phyloP scores from a whole-genome alignment of 2,888 invertebrate species.

The Acrobasis consociella region DNA sequence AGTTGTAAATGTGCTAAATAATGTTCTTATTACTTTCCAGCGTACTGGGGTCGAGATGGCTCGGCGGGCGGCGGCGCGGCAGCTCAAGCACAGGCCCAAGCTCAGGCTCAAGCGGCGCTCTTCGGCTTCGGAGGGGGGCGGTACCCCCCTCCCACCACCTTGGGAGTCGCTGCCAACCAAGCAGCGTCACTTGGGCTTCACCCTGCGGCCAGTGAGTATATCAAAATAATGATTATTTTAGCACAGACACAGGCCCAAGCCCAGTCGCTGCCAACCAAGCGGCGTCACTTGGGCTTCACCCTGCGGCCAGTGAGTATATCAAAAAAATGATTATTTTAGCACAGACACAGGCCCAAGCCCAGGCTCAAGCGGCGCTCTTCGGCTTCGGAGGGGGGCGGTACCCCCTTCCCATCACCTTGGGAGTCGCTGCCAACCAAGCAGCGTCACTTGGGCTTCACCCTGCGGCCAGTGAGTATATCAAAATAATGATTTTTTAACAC shows the following conservation, averaged over 20 bases:
- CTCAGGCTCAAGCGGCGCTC: constrained; percentile 77
- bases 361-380: constrained; percentile 76
- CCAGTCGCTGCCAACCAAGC: too few relatives aligned
- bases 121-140: constrained; percentile 76
- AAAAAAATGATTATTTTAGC: too few relatives aligned
- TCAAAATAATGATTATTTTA: too few relatives aligned
- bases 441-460: constrained; percentile 91
- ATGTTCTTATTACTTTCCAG: constrained; percentile 68
- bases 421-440: constrained; percentile 93
- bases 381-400: constrained; percentile 75
- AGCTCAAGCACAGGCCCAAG: constrained; percentile 74
- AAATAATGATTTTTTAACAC: too few relatives aligned
- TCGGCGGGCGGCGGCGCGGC: constrained; percentile 65
- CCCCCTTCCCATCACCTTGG: constrained; percentile 87
- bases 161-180: constrained; percentile 93
- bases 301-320: too few relatives aligned
- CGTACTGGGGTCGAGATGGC: constrained; percentile 90
- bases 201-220: constrained; percentile 86
- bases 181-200: constrained; percentile 91
- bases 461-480: constrained; percentile 84
- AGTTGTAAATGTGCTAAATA: neutral
- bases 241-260: too few relatives aligned
- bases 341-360: constrained; percentile 76
- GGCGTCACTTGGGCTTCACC: too few relatives aligned
- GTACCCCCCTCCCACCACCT: constrained; percentile 85